Evolutionary conservation across 2,888 invertebrate species (phyloP), one percentile per base, ranked within the genome.

Genomic region (Drosophila subquinaria): DNA sequence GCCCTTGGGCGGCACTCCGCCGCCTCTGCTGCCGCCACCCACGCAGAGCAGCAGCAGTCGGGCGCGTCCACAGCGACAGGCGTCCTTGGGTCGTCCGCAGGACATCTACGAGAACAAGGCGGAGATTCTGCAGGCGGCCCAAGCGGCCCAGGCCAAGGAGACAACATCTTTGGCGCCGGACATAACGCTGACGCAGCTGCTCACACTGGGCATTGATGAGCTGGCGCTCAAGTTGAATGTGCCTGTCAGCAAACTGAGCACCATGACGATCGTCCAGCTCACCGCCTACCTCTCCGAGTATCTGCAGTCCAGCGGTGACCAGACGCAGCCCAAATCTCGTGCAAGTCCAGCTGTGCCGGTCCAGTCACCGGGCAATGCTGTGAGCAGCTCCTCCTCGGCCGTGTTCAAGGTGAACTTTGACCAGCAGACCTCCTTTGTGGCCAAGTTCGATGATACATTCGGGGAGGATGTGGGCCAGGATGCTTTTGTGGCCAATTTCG

Each of bases 241-340:
- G 87, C 97, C 97, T 0, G 94, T 96, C 0, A 94, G 95, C 53
- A 96, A 97, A 66, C 93, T 98, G 51, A 96, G 97, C 57, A 96
- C 96, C 65, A 96, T 97, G 96, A 97, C 97, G 0, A 93, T 98
- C 68, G 97, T 97, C 23, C 97, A 97, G 92, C 94, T 98, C 43
- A 97, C 97, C 0, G 95, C 95, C 60, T 97, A 96, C 91, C 94
- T 97, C 30, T 95, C 96, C 0, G 94, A 94, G 81, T 88, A 77
- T 81, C 60, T 87, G 52, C 77, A 67, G 35, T 94, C 94, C 67
- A 69, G 72, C 33, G 93, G 94, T 57, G 94, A 94, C 79, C 93
- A 91, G 60, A 91, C 91, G 10, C 92, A 93, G 67, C 66, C 86
- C 33, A 64, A 73, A n/a, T 48, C 75, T 0, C 73, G 60, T 1